A percentile compares a stretch with the other conserved stretches of the same genome.
Evolutionary conservation across 92 coral and sea anemone species (phyloP).

Genomic region (Parazoanthus swiftii): DNA sequence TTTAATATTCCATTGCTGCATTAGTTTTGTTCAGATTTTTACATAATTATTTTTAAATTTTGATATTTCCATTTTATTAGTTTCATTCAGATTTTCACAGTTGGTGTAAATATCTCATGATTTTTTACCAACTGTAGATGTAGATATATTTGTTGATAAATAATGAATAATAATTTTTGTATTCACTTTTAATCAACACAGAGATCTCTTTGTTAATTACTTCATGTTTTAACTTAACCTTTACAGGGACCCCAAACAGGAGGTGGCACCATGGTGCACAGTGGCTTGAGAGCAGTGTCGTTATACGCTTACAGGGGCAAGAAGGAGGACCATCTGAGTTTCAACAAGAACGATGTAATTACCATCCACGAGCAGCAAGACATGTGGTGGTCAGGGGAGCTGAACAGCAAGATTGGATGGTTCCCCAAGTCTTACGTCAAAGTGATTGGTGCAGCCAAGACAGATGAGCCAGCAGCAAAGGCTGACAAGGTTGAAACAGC

Average conservation of each 20-base stretch:
- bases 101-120: no score
- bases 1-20: no score
- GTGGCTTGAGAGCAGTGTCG: conserved; percentile 79
- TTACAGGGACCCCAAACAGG: conserved; percentile 57
- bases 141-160: no score
- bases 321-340: conserved; percentile 83
- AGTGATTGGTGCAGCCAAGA: conserved; percentile 52
- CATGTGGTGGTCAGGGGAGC: conserved; percentile 96
- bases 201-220: not conserved
- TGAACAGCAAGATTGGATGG: conserved; percentile 86
- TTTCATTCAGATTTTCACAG: no score
- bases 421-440: conserved; percentile 85
- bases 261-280: conserved; percentile 60
- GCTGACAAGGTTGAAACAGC: not conserved
- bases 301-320: conserved; percentile 87
- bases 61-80: no score
- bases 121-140: no score
- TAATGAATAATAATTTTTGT: no score
- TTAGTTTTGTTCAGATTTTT: no score
- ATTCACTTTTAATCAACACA: not conserved
- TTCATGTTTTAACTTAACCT: not conserved
- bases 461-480: conserved; percentile 31
- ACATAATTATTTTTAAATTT: no score
- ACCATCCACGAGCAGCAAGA: conserved; percentile 87
- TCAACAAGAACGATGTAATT: conserved; percentile 86